These are phyloP conservation scores for Tragulus kanchil DNA, from an alignment of 2,113 vertebrate genomes.

Conservation along the genomic window DNA sequence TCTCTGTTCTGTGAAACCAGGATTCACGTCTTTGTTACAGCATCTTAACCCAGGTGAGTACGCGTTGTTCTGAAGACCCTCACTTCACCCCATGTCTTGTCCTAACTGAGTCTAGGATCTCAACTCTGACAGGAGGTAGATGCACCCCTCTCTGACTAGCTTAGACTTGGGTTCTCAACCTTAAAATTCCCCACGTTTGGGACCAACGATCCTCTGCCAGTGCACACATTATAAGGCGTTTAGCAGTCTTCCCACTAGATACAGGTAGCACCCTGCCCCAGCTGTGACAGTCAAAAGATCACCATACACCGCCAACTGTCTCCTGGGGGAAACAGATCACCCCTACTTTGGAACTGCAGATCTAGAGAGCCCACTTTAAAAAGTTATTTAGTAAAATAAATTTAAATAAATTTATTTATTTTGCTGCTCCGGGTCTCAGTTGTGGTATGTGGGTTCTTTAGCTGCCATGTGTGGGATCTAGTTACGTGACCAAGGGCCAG, in stretches of 20 bases:
- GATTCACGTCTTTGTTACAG: not conserved
- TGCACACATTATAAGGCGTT: not conserved
- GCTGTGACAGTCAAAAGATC: not conserved
- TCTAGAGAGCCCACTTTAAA: not conserved
- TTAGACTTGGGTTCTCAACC: not conserved
- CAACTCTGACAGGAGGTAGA: not conserved
- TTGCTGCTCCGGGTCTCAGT: not conserved
- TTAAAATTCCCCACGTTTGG: not conserved
- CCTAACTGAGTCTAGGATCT: not conserved
- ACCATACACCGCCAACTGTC: not conserved
- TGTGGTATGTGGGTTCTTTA: not conserved
- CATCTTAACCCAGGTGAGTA: not conserved
- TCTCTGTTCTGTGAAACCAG: too few species aligned
- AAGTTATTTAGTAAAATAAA: too few species aligned
- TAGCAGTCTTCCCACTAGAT: not conserved
- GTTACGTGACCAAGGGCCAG: not conserved
- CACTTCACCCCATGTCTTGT: not conserved
- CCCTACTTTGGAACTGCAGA: not conserved
- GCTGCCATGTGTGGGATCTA: not conserved
- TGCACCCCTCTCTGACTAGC: not conserved
- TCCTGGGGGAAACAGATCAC: not conserved
- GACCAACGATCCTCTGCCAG: not conserved
- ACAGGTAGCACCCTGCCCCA: not conserved
- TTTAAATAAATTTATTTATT: not conserved
- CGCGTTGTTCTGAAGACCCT: not conserved